phyloP scores from a whole-genome alignment of 2,888 invertebrate genomes.

The Drosophila nr. fundita region DNA sequence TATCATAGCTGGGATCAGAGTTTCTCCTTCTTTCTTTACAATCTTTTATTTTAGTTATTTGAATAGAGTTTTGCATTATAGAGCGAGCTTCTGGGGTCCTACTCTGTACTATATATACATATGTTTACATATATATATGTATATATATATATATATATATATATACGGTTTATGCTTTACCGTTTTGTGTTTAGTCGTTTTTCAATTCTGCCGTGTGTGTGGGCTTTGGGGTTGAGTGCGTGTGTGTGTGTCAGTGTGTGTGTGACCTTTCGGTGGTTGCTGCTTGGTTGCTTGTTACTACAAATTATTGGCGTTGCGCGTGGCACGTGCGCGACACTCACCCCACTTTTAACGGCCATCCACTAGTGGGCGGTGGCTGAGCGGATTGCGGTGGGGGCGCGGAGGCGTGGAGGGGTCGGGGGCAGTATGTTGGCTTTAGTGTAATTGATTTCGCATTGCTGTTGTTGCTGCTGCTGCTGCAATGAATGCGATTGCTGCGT shows the following conservation, averaged over 20 bases:
- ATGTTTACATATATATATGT: not conserved
- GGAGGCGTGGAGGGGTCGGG: not conserved
- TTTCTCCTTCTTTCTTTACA: not conserved
- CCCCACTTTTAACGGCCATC: conserved; percentile 8
- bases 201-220: conserved; percentile 42
- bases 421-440: conserved; percentile 47
- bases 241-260: not conserved
- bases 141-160: not conserved
- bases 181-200: conserved; percentile 50
- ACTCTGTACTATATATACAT: too few species aligned
- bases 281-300: conserved; percentile 66
- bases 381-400: not conserved
- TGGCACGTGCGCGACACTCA: conserved; percentile 65
- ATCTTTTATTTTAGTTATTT: conserved; percentile 13
- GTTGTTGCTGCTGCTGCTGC: conserved; percentile 27
- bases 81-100: not conserved
- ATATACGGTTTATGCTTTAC: conserved; percentile 12
- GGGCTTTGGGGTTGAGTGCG: too few species aligned
- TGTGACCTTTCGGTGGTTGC: conserved; percentile 55
- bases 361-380: conserved; percentile 20
- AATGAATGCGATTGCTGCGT: conserved; percentile 79
- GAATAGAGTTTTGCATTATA: conserved; percentile 16
- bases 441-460: conserved; percentile 76
- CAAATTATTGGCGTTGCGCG: conserved; percentile 75
- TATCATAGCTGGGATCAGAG: not conserved